Evolutionary conservation across 2,888 invertebrate species (phyloP), one percentile per base, ranked within the genome.

Genomic region (Nowickia ferox): DNA sequence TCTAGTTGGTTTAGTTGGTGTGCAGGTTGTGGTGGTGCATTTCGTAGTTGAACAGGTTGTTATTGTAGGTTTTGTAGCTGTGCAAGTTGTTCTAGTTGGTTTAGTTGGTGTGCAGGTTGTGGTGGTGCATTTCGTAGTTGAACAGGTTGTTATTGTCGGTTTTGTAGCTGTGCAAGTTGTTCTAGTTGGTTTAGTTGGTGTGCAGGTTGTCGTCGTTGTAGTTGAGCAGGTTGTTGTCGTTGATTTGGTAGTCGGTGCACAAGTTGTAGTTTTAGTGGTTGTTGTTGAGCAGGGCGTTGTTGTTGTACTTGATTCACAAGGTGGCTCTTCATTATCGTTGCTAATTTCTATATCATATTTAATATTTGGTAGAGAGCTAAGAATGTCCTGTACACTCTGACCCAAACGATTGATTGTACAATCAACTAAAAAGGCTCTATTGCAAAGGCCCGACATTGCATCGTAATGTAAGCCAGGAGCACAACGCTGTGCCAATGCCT

Each of bases 381-480:
- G 19, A 13, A 55, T 30, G 6, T 76, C 51, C 1, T 51, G 38
- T 11, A 63, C n/a, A 0, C 38, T 63, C 15, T 30, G n/a, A 38
- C 75, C 55, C 8, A 76, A 63, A 30, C 55, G 59, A 79, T 84
- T 84, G 11, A 84, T 5, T 15, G 30, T 10, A 57, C 86, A 86
- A 63, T 86, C 74, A 13, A 86, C 86, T n/a, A 84, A 76, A 44
- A 53, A 77, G 9, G 84, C 80, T 69, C 72, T 44, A 74, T 86
- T 86, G 38, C 86, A 86, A 6, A 38, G 22, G 11, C 84, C 72
- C 46, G 42, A 44, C 5, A 46, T 40, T 8, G 51, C 51, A n/a
- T 86, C 86, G 65, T 55, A 86, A n/a, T 80, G 69, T 22, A 84
- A 68, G 10, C 86, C 86, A 63, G 17, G 66, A 44, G 80, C 80